A percentile compares a stretch with the other conserved stretches of the same genome.
phyloP scores from a whole-genome alignment of 2,888 invertebrate species.

The Tipula unca region DNA sequence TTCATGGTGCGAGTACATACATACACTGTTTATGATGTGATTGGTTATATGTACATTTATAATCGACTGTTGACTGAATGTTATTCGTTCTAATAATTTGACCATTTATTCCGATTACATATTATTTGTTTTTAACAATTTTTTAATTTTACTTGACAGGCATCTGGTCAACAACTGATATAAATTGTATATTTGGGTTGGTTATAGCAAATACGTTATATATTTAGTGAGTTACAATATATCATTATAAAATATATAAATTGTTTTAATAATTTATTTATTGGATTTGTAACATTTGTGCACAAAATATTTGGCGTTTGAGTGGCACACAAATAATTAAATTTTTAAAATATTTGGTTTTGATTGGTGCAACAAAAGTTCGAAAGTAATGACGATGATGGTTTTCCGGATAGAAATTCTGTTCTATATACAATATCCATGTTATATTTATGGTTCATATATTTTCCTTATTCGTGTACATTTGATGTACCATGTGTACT shows the following conservation, averaged over 20 bases:
- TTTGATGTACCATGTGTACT: background rate
- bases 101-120: background rate
- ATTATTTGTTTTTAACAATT: background rate
- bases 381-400: too few relatives aligned
- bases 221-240: too few relatives aligned
- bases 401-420: too few relatives aligned
- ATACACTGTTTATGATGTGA: background rate
- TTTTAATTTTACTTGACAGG: background rate
- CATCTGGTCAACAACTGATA: background rate
- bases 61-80: background rate
- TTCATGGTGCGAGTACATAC: background rate
- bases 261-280: too few relatives aligned
- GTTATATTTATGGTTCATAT: too few relatives aligned
- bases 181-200: background rate
- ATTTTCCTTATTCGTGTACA: background rate
- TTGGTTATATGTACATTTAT: background rate
- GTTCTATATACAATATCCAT: too few relatives aligned
- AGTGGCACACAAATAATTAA: too few relatives aligned
- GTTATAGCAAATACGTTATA: background rate
- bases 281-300: too few relatives aligned
- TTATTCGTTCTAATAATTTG: background rate
- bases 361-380: too few relatives aligned
- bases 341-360: too few relatives aligned
- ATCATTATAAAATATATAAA: too few relatives aligned
- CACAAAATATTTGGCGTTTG: too few relatives aligned